phyloP scores from a whole-genome alignment of 1,140 invertebrate species.

The Zaprionus gabonicus region DNA sequence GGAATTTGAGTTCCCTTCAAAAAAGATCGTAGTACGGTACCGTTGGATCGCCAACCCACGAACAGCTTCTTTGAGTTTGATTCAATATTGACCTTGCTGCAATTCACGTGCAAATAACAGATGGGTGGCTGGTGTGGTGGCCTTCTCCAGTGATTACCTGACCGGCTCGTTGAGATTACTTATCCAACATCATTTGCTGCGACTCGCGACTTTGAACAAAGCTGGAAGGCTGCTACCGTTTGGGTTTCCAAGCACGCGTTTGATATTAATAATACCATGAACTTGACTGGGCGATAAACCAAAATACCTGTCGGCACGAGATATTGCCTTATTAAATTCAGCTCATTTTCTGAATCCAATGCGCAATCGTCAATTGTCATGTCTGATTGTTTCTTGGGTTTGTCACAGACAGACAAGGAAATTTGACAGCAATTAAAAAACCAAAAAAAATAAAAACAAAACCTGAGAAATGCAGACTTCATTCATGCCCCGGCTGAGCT shows the following conservation, averaged over 20 bases:
- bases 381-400: constrained; percentile 12
- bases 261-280: constrained; percentile 49
- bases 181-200: not conserved
- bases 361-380: constrained; percentile 19
- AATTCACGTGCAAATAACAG: constrained; percentile 26
- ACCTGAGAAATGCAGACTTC: constrained; percentile 32
- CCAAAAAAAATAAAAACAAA: not conserved
- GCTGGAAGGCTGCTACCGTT: constrained; percentile 26
- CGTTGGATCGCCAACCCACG: not conserved
- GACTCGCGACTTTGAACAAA: not conserved
- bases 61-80: not conserved
- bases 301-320: constrained; percentile 30
- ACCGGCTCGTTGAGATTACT: not conserved
- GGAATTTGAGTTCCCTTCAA: too few species aligned
- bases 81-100: constrained; percentile 22
- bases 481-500: not conserved
- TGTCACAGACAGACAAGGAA: constrained; percentile 39
- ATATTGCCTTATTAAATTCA: constrained; percentile 61
- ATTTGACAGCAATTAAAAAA: constrained; percentile 35
- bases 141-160: constrained; percentile 25
- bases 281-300: constrained; percentile 45
- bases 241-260: constrained; percentile 43
- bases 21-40: too few species aligned
- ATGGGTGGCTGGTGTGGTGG: not conserved
- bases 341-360: constrained; percentile 30